Evolutionary conservation across 2,113 vertebrate species (phyloP).

Genomic region (Coptodon rendalli): DNA sequence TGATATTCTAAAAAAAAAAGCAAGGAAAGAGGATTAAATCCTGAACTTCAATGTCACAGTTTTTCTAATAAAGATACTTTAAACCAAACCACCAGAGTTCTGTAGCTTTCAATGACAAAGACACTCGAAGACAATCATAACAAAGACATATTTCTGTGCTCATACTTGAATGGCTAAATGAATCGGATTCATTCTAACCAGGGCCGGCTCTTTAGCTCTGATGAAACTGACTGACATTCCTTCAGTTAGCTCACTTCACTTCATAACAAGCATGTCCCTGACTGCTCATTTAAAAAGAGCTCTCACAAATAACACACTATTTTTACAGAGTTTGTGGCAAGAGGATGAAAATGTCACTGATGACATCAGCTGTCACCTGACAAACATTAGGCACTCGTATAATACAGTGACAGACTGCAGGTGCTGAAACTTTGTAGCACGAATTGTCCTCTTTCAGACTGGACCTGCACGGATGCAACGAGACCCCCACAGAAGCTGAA

Average conservation of each 20-base stretch:
- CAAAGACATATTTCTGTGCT: background rate
- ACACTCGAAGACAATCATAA: background rate
- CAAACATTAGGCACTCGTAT: constrained; percentile 39
- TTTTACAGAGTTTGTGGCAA: background rate
- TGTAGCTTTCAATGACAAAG: background rate
- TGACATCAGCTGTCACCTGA: background rate
- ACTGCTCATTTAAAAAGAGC: background rate
- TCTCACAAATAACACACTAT: background rate
- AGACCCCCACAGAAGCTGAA: background rate
- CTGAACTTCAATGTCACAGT: background rate
- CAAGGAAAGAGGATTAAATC: background rate
- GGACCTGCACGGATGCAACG: background rate
- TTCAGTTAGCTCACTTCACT: background rate
- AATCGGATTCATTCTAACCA: background rate
- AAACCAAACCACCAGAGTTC: background rate
- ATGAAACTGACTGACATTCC: background rate
- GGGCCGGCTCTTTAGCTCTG: background rate
- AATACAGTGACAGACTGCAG: constrained; percentile 8
- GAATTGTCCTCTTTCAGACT: background rate
- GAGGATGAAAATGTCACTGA: constrained; percentile 14
- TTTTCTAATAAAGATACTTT: background rate
- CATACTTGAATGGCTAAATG: background rate
- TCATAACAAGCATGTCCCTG: background rate
- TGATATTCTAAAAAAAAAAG: background rate
- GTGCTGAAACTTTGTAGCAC: background rate